A percentile compares a stretch with the other conserved stretches of the same genome.
Conservation (phyloP, 2,113 vertebrate genomes). For the Elephas maximus region DNA sequence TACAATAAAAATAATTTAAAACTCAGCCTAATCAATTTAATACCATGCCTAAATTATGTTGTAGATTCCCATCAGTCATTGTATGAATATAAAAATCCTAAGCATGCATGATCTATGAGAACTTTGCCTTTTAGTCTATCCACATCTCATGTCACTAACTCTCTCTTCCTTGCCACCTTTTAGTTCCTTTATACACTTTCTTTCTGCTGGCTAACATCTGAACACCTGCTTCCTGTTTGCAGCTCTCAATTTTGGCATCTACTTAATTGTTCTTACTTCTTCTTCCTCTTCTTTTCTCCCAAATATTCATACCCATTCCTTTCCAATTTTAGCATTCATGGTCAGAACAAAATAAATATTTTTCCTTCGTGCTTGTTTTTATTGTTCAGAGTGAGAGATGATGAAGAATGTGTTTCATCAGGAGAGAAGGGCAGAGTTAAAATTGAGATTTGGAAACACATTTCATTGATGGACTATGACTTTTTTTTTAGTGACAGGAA, state of each 20-base stretch:
- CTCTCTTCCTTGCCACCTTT: no score
- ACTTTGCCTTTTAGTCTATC: not conserved
- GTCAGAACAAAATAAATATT: not conserved
- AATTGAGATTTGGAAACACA: not conserved
- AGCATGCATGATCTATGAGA: not conserved
- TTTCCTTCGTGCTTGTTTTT: not conserved
- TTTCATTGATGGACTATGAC: not conserved
- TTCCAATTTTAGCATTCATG: not conserved
- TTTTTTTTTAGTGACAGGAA: not conserved
- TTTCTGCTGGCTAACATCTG: not conserved
- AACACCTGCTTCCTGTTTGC: not conserved
- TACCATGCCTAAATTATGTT: not conserved
- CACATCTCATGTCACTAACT: not conserved
- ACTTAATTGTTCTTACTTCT: not conserved
- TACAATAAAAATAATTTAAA: slow-evolving; percentile 4
- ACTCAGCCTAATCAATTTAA: not conserved
- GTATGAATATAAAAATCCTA: not conserved
- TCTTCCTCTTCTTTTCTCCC: not conserved
- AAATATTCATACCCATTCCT: not conserved
- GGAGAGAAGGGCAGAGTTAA: not conserved
- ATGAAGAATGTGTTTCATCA: not conserved
- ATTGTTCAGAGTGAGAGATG: not conserved
- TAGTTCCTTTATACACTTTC: not conserved
- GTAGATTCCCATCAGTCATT: not conserved
- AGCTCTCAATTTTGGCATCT: not conserved